These are phyloP conservation scores for Thomomys bottae DNA, from an alignment of 2,113 vertebrate genomes.

Conservation along the genomic window DNA sequence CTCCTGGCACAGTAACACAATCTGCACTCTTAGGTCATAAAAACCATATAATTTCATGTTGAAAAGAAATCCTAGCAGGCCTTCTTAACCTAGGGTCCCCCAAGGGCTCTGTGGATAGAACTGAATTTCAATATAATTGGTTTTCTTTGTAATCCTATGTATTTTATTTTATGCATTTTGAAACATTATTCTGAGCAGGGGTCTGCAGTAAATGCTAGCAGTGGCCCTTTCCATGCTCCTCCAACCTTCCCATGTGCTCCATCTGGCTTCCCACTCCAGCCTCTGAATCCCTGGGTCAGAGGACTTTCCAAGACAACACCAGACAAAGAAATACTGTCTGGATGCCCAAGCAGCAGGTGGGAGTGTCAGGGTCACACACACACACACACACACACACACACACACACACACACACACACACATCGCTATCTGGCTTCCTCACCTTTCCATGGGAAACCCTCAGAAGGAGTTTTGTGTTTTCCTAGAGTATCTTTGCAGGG, in stretches of 20 bases:
- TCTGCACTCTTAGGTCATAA: constrained; percentile 73
- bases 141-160: constrained; percentile 75
- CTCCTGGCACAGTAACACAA: constrained; percentile 72
- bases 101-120: constrained; percentile 67
- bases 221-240: constrained; percentile 14
- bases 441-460: not conserved
- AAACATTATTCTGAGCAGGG: constrained; percentile 48
- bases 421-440: not conserved
- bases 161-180: constrained; percentile 74
- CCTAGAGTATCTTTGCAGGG: not conserved
- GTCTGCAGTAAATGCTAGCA: constrained; percentile 40
- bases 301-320: not conserved
- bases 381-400: not conserved
- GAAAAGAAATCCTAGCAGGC: constrained; percentile 75
- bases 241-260: not conserved
- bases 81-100: constrained; percentile 66
- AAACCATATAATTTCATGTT: constrained; percentile 70
- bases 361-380: not conserved
- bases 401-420: not conserved
- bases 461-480: not conserved
- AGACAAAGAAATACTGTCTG: not conserved
- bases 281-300: not conserved
- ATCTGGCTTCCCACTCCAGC: not conserved
- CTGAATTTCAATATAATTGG: constrained; percentile 76
- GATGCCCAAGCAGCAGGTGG: not conserved